These are phyloP conservation scores for Drosophila tsacasi DNA, from an alignment of 1,140 invertebrate genomes.

Conservation along the genomic window DNA sequence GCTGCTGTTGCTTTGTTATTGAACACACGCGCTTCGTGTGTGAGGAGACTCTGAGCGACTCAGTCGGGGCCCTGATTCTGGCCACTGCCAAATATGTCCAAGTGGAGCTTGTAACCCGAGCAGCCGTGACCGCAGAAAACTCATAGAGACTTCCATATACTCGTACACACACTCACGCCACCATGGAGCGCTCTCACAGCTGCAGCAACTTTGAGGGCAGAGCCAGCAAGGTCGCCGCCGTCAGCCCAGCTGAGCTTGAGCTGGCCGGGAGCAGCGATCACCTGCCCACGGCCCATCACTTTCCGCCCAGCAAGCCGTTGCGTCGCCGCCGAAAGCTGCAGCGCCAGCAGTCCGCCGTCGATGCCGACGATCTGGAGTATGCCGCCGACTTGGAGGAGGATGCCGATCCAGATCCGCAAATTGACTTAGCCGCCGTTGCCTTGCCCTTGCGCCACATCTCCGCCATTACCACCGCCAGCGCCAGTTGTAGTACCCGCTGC, in stretches of 20 bases:
- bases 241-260: constrained; percentile 3
- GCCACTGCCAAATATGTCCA: constrained; percentile 72
- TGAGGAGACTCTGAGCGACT: background rate
- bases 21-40: constrained; percentile 29
- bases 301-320: constrained; percentile 67
- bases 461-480: constrained; percentile 5
- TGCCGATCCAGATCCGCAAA: constrained; percentile 35
- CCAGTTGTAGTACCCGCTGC: constrained; percentile 36
- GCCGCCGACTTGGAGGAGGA: constrained; percentile 74
- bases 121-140: constrained; percentile 63
- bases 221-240: constrained; percentile 24
- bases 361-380: constrained; percentile 60
- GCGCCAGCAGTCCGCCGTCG: constrained; percentile 56
- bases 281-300: constrained; percentile 49
- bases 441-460: constrained; percentile 19
- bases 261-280: constrained; percentile 65
- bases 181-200: constrained; percentile 71
- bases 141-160: constrained; percentile 4
- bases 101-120: constrained; percentile 60
- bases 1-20: constrained; percentile 38
- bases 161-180: background rate
- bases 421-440: background rate
- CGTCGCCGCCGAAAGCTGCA: constrained; percentile 65
- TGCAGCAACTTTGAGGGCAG: constrained; percentile 70
- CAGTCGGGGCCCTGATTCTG: constrained; percentile 35